phyloP scores from a whole-genome alignment of 92 coral and sea anemone species.

The Zoanthus sansibaricus region DNA sequence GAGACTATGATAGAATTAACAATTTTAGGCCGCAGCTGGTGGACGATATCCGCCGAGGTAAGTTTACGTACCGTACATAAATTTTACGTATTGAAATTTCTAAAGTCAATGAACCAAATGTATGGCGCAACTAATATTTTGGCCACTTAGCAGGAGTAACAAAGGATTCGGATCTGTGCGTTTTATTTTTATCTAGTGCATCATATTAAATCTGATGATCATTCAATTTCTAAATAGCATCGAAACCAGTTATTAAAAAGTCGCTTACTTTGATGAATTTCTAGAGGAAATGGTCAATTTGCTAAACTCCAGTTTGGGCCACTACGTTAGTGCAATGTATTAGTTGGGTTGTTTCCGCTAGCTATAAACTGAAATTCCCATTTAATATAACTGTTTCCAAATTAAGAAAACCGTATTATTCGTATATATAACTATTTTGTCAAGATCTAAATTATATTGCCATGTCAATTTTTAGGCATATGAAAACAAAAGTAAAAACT shows the following conservation, averaged over 20 bases:
- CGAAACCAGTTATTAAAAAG: not conserved
- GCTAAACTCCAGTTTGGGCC: not conserved
- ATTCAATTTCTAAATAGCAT: not conserved
- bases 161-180: not conserved
- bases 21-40: not conserved
- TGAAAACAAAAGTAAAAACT: no score
- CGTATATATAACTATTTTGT: no score
- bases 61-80: no score
- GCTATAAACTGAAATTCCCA: not conserved
- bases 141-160: not conserved
- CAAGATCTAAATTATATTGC: no score
- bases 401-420: not conserved
- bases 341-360: not conserved
- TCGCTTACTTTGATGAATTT: not conserved
- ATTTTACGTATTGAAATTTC: no score
- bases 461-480: no score
- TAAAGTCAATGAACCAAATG: no score
- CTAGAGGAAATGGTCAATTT: not conserved
- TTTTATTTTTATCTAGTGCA: not conserved
- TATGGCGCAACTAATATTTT: no score
- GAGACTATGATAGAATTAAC: slow-evolving; percentile 16
- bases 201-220: not conserved
- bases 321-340: not conserved
- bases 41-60: slow-evolving; percentile 19
- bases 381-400: not conserved